Base-by-base conservation (phyloP, 2,113 vertebrate species). In the Diglossa brunneiventris region DNA sequence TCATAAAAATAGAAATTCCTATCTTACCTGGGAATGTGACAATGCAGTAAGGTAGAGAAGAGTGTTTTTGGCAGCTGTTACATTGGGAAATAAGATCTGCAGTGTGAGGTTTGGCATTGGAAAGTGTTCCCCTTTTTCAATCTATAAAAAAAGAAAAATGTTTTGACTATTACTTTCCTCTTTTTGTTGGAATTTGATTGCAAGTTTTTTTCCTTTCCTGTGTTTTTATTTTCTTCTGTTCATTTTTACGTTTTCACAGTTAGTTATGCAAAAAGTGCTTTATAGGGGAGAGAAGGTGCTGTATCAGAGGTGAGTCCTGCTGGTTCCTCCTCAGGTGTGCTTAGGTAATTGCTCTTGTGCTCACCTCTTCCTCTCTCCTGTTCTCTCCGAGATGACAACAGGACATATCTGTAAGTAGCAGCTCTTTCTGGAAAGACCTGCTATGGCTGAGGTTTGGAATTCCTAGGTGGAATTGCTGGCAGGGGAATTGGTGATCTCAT, bases 41-140 rank as follows among this genome's bases (percentile, higher is more conserved):
- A 99, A 90, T 28, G 94, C 77, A 22, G 96, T 99, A 52, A 99
- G 96, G 88, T 99, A 99, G 26, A 99, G 98, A 46, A 99, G 97
- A 30, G 94, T 83, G 91, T 98, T 99, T 24, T 97, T 79, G 37
- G 92, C 94, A 30, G 96, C 97, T 21, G 99, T 99, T 87, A 90
- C 42, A 23, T 97, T 96, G 14, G 99, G 99, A 90, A 98, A 99
- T 9, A 89, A 98, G 84, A 99, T 97, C 9, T 91, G 97, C 33
- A 99, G 97, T 21, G 76, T 95, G 27, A 99, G 98, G 22, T 97
- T 96, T 23, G 99, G 98, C 96, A 98, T 97, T 66, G 95, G 96
- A 61, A 97, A 96, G 9, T 97, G 96, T 73, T 98, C 96, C 37
- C 97, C 97, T 94, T 96, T 99, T 92, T 97, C 97, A 96, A 99